phyloP scores from a whole-genome alignment of 30 jellyfish, hydroid and myxozoan species.

The Hydractinia echinata region DNA sequence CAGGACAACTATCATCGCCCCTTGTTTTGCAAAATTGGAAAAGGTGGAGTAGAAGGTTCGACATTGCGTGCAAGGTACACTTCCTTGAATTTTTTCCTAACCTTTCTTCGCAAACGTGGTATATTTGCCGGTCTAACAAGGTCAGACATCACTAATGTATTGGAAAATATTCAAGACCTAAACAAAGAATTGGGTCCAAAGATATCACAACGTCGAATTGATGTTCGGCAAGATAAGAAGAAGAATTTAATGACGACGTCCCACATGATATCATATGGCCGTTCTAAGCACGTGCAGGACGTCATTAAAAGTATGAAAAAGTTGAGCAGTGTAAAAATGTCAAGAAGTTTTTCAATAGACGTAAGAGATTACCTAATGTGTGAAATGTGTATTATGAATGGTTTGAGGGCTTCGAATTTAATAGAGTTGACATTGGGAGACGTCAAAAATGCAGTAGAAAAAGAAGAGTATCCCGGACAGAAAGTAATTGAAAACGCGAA shows the following conservation, averaged over 20 bases:
- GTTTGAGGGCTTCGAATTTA: constrained; percentile 25
- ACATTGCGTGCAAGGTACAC: constrained; percentile 6
- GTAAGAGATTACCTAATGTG: constrained; percentile 24
- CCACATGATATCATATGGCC: constrained; percentile 25
- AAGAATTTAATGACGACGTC: constrained; percentile 24
- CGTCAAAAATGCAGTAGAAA: constrained; percentile 13
- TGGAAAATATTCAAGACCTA: constrained; percentile 10
- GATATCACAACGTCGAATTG: constrained; percentile 19
- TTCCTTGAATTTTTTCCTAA: constrained; percentile 5
- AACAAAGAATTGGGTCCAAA: constrained; percentile 6
- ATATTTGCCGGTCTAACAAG: constrained; percentile 21
- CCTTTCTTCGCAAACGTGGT: constrained; percentile 9
- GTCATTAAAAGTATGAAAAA: neutral
- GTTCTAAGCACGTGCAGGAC: constrained; percentile 16
- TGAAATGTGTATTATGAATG: constrained; percentile 16
- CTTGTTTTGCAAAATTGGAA: constrained; percentile 1
- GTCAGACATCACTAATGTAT: constrained; percentile 6
- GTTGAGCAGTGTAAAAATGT: neutral
- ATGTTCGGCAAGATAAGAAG: constrained; percentile 1
- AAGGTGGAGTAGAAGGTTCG: constrained; percentile 22
- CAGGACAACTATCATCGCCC: constrained; percentile 16
- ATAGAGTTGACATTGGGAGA: constrained; percentile 17
- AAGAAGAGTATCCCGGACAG: constrained; percentile 27
- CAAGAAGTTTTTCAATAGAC: constrained; percentile 20
- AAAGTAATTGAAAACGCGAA: constrained; percentile 12